phyloP scores from a whole-genome alignment of 2,797 vertebrate species.

The Taenioides sp. region DNA sequence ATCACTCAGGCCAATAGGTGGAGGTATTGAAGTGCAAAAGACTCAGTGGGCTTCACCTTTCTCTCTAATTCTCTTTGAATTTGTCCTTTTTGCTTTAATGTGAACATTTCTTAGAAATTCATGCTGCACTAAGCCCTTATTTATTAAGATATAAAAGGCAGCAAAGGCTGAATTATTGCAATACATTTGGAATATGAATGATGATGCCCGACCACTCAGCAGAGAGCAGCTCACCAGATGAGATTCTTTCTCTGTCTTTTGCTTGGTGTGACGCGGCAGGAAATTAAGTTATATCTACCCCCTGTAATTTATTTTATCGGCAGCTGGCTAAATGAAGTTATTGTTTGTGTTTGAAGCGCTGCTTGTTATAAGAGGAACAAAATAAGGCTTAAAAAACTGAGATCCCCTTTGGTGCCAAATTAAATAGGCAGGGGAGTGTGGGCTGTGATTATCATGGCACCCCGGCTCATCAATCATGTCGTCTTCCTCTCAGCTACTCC shows the following conservation, averaged over 20 bases:
- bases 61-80: slow-evolving; percentile 58
- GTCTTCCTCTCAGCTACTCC: slow-evolving; percentile 73
- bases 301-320: slow-evolving; percentile 81
- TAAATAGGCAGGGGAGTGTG: slow-evolving; percentile 80
- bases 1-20: slow-evolving; percentile 71
- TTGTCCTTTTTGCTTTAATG: slow-evolving; percentile 74
- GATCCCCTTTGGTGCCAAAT: slow-evolving; percentile 79
- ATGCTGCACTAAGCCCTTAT: slow-evolving; percentile 72
- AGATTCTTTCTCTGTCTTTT: slow-evolving; percentile 70
- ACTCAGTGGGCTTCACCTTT: slow-evolving; percentile 45
- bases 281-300: slow-evolving; percentile 83
- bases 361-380: slow-evolving; percentile 78
- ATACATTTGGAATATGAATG: slow-evolving; percentile 81
- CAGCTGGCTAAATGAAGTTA: slow-evolving; percentile 81
- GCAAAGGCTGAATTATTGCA: slow-evolving; percentile 81
- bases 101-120: slow-evolving; percentile 71
- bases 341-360: slow-evolving; percentile 81
- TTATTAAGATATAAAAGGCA: slow-evolving; percentile 80
- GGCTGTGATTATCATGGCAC: slow-evolving; percentile 81
- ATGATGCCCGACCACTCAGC: slow-evolving; percentile 76
- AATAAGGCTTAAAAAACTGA: slow-evolving; percentile 76
- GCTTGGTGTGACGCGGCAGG: slow-evolving; percentile 72
- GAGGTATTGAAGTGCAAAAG: slow-evolving; percentile 72
- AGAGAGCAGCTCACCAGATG: slow-evolving; percentile 71
- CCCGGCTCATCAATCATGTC: slow-evolving; percentile 82